Conservation (phyloP, 2,797 vertebrate species). For the Chelidonichthys spinosus region DNA sequence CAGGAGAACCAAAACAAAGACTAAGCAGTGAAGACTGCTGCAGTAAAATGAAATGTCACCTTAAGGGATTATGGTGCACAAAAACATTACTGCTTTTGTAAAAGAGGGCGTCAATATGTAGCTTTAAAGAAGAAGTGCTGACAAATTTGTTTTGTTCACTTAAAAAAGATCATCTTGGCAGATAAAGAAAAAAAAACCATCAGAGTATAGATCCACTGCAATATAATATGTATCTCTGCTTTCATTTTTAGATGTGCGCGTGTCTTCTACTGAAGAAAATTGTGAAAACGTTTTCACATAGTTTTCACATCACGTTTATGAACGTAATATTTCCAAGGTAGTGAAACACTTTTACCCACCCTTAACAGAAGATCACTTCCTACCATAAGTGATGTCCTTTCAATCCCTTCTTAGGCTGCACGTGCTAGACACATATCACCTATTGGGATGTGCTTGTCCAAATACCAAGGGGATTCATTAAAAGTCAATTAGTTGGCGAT, state of each 20-base stretch:
- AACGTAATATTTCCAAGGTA: constrained; percentile 3
- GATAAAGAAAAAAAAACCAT: neutral
- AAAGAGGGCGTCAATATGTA: neutral
- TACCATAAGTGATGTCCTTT: constrained; percentile 56
- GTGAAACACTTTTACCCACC: constrained; percentile 12
- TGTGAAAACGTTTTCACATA: too few species aligned
- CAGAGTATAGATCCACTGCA: neutral
- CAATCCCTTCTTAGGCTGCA: constrained; percentile 64
- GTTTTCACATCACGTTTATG: constrained; percentile 3
- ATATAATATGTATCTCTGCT: neutral
- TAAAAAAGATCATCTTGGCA: neutral
- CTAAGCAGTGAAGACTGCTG: neutral
- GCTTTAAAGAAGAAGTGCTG: neutral
- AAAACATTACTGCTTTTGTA: neutral
- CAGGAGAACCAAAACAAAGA: neutral
- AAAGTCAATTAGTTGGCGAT: constrained; percentile 91
- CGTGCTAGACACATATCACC: constrained; percentile 84
- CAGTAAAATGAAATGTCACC: neutral
- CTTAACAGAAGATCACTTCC: constrained; percentile 17
- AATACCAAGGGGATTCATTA: constrained; percentile 96
- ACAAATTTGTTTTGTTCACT: neutral
- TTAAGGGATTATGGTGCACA: neutral
- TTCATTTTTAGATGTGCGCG: neutral
- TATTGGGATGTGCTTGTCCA: constrained; percentile 90
- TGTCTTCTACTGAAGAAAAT: neutral